Evolutionary conservation across 2,888 invertebrate species (phyloP), one percentile per base, ranked within the genome.

Genomic region (Diarsia mendica): DNA sequence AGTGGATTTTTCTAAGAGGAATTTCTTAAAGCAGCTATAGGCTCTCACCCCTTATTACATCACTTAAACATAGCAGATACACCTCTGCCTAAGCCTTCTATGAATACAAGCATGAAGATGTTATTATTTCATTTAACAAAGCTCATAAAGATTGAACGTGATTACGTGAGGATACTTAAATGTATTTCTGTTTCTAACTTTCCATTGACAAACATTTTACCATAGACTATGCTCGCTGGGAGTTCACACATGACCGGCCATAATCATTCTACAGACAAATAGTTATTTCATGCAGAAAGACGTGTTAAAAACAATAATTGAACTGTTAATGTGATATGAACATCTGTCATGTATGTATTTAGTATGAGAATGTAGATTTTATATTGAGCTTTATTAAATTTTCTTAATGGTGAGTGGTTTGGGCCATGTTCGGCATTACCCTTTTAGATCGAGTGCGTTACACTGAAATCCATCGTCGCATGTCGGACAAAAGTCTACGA

Each of bases 231-330:
- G 33, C 70, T 61, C 66, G 39, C 64, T 67, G 51, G 58, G 66
- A 66, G 51, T 71, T 82, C 80, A 83, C 83, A 77, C 77, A 77
- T 77, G 78, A 74, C 28, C 73, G 63, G 63, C 75, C 80, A 80
- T 80, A 71, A 75, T 66, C 49, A 79, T 76, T 73, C 64, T 64
- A 83, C 71, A 83, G 75, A 79, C 72, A 82, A 71, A 82, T 61
- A 66, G 65, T 82, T 58, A 79, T 76, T 67, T 63, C 55, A 73
- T 76, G 63, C 39, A 75, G 70, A 72, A 84, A 66, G 60, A 73
- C 28, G 33, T 28, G 55, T 55, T 55, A 64, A n/a, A 49, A 18
- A 81, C 68, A 66, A 23, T 74, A 83, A 83, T 69, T 74, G 79
- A 83, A 74, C 65, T 82, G 74, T 74, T 71, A 61, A 58, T 39